Evolutionary conservation across 2,797 vertebrate species (phyloP).

Genomic region (Vespertilio murinus): DNA sequence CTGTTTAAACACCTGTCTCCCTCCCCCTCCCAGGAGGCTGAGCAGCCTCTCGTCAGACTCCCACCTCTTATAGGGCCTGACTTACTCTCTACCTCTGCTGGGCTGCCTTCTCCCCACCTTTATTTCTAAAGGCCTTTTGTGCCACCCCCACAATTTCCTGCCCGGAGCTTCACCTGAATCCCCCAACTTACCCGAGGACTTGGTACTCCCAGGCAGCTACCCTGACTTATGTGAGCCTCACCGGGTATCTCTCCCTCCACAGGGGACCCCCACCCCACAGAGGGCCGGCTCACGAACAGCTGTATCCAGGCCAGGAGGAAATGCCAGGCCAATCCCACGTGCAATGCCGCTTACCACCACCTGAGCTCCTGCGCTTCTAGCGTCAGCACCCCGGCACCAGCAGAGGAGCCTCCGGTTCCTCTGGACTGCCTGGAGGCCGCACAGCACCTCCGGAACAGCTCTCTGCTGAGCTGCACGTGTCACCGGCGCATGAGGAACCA

Average conservation of each 20-base stretch:
- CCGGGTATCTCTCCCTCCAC: conserved; percentile 38
- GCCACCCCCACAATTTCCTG: neutral
- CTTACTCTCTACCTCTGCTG: neutral
- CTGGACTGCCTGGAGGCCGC: conserved; percentile 89
- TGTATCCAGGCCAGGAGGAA: conserved; percentile 88
- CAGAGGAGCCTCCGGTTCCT: conserved; percentile 78
- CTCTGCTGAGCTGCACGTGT: conserved; percentile 91
- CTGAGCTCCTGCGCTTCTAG: conserved; percentile 89
- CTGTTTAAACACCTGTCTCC: neutral
- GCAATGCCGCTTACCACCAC: conserved; percentile 87
- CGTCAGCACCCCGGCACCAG: conserved; percentile 74
- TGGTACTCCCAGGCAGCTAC: neutral
- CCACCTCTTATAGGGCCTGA: neutral
- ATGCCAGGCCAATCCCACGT: conserved; percentile 86
- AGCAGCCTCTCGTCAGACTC: neutral
- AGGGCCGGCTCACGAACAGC: conserved; percentile 73
- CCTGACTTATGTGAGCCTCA: conserved; percentile 29
- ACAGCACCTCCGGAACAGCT: conserved; percentile 85
- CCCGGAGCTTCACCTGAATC: neutral
- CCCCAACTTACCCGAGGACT: neutral
- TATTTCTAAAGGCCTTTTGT: conserved; percentile 4
- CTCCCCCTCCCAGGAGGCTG: neutral
- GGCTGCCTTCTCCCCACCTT: neutral
- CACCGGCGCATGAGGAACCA: conserved; percentile 90
- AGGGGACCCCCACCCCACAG: conserved; percentile 81